Percentiles rank a stretch among this genome's conserved stretches.
phyloP scores from a whole-genome alignment of 2,113 vertebrate genomes.

The Orthonyx spaldingii region DNA sequence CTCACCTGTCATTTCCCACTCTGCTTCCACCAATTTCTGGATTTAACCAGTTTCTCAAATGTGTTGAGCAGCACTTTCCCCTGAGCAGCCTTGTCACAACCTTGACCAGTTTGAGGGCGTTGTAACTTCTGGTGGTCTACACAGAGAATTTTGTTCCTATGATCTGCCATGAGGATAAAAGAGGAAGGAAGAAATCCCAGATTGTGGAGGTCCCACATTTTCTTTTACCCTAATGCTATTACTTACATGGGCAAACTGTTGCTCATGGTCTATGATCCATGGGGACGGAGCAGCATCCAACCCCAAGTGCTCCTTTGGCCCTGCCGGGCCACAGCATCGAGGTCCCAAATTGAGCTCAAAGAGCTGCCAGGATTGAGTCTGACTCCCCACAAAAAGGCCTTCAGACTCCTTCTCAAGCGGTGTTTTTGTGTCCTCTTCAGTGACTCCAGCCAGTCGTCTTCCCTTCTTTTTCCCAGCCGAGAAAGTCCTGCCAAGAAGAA shows the following conservation, averaged over 20 bases:
- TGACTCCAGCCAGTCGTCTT: not conserved
- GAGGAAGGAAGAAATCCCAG: not conserved
- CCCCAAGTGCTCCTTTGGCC: not conserved
- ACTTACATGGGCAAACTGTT: not conserved
- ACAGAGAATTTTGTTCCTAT: not conserved
- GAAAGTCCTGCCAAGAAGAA: constrained; percentile 43
- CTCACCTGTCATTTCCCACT: not conserved
- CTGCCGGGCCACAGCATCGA: rapidly evolving
- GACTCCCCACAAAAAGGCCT: not conserved
- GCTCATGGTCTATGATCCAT: not conserved
- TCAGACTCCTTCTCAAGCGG: not conserved
- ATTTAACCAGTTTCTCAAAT: not conserved
- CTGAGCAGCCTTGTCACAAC: not conserved
- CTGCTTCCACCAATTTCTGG: not conserved
- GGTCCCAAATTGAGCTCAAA: not conserved
- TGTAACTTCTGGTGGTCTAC: not conserved
- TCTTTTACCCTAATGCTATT: not conserved
- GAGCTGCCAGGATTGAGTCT: not conserved
- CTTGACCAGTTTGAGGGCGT: not conserved
- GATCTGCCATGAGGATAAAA: not conserved
- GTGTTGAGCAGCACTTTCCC: not conserved
- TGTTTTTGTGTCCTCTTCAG: not conserved
- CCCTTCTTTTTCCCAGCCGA: not conserved
- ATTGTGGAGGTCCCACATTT: rapidly evolving
- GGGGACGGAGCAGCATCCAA: not conserved